Base-by-base conservation (phyloP, 2,888 invertebrate species). In the Andrena marginata region DNA sequence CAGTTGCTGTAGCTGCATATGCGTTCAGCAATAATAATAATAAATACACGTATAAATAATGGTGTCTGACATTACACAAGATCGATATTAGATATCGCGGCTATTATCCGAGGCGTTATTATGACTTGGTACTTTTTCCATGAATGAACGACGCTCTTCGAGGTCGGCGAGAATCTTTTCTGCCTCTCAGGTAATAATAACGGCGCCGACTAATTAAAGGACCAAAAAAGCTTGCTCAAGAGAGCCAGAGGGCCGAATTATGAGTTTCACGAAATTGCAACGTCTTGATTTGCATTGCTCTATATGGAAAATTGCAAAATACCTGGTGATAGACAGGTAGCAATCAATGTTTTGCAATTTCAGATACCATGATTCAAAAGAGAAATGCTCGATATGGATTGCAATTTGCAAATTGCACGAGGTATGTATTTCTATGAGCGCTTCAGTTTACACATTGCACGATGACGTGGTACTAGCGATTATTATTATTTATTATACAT, bases 121-220 rank as follows among this genome's bases (percentile, higher is more conserved):
- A 67, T 42, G 67, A 63, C n/a, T 60, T 20, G 29, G 29, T 20
- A 2, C 49, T 73, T 70, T 69, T n/a, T 20, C 49, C 10, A 2
- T 31, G 54, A 20, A 29, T 1, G 26, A 62, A 54, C 35, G 29
- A 70, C 59, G 26, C 42, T 59, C n/a, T 10, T 67, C 70, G 67
- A 80, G 65, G 48, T 42, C 54, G 70, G 71, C 63, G 62, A 70
- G 71, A 48, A 82, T 69, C 80, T 63, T 67, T 31, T 29, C 49
- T 35, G 29, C 20, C 33, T 54, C 59, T 10, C 35, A 60, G 23
- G 62, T 69, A 70, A 75, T 71, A 59, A 80, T 31, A 74, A 42
- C 56, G 35, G 59, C 29, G 54, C 62, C 13, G 62, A 65, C 20
- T 82, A 80, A 82, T 75, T 75, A 26, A 75, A 67, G 49, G 51